These are phyloP conservation scores for Neogale vison DNA, from an alignment of 2,113 vertebrate species.

Conservation along the genomic window DNA sequence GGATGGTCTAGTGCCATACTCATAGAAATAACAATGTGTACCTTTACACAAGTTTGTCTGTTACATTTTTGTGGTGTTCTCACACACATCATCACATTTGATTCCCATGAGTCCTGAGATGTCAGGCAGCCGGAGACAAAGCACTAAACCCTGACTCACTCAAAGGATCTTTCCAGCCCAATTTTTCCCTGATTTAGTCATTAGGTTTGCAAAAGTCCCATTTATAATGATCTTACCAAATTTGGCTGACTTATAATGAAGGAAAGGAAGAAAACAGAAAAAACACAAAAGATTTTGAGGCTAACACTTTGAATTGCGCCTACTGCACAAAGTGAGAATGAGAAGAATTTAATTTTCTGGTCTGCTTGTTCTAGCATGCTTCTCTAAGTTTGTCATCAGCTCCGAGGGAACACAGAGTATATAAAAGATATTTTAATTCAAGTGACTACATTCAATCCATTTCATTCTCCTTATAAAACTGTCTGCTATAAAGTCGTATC, in stretches of 20 bases:
- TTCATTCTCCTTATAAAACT: slow-evolving; percentile 80
- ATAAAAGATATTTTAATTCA: slow-evolving; percentile 81
- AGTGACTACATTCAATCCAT: slow-evolving; percentile 74
- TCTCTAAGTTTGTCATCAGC: slow-evolving; percentile 76
- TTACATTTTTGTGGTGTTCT: not conserved
- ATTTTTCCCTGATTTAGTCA: not conserved
- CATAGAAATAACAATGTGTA: not conserved
- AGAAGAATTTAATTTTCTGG: slow-evolving; percentile 81
- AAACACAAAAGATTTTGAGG: not conserved
- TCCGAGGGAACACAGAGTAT: slow-evolving; percentile 75
- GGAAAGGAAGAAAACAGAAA: slow-evolving; percentile 54
- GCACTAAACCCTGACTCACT: not conserved
- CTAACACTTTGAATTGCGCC: slow-evolving; percentile 30
- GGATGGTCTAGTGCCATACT: not conserved
- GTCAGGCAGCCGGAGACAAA: not conserved
- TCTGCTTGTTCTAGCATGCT: slow-evolving; percentile 79
- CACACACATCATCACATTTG: not conserved
- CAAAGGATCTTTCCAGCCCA: not conserved
- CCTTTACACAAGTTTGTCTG: not conserved
- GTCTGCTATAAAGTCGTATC: slow-evolving; percentile 73
- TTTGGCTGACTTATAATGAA: not conserved
- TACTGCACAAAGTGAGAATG: slow-evolving; percentile 65
- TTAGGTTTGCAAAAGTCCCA: slow-evolving; percentile 7
- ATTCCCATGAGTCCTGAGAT: not conserved
- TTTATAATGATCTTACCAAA: slow-evolving; percentile 37